These are phyloP conservation scores for Mactromeris polynyma DNA, from an alignment of 2,888 invertebrate species.

Conservation along the genomic window DNA sequence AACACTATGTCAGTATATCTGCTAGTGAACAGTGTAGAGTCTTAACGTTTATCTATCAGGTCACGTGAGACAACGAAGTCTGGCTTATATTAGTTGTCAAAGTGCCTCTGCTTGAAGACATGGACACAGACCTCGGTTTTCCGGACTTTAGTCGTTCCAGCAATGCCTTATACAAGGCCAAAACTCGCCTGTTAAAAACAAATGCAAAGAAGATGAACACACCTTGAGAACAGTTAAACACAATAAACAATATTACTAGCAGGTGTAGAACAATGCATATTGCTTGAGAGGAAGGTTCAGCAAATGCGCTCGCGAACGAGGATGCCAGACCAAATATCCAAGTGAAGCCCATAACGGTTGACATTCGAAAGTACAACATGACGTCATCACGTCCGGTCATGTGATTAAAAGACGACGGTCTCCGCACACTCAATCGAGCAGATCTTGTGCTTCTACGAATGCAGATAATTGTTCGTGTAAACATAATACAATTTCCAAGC, in stretches of 20 bases:
- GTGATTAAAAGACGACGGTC: slow-evolving; percentile 69
- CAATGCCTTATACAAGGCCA: slow-evolving; percentile 72
- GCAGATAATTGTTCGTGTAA: slow-evolving; percentile 79
- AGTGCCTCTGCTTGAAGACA: slow-evolving; percentile 56
- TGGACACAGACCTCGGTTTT: slow-evolving; percentile 38
- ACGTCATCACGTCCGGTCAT: slow-evolving; percentile 80
- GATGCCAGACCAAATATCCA: slow-evolving; percentile 84
- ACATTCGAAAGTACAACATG: slow-evolving; percentile 83
- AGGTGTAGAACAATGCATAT: slow-evolving; percentile 78
- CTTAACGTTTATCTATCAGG: slow-evolving; percentile 8
- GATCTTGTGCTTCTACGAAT: slow-evolving; percentile 77
- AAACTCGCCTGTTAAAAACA: slow-evolving; percentile 79
- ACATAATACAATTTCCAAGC: slow-evolving; percentile 78
- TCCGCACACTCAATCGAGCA: slow-evolving; percentile 71
- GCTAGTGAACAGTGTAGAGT: no score
- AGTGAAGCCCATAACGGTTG: slow-evolving; percentile 85
- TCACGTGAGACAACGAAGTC: slow-evolving; percentile 38
- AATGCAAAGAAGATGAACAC: slow-evolving; percentile 83
- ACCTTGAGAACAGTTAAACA: slow-evolving; percentile 83
- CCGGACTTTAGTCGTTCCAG: slow-evolving; percentile 38
- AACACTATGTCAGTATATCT: no score
- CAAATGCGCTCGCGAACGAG: slow-evolving; percentile 79
- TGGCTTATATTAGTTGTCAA: slow-evolving; percentile 49
- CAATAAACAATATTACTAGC: slow-evolving; percentile 79
- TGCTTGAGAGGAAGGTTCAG: slow-evolving; percentile 62